A percentile compares a stretch with the other conserved stretches of the same genome.
Evolutionary conservation across 2,888 invertebrate genomes (phyloP).

Genomic region (Syrista parreyssii): DNA sequence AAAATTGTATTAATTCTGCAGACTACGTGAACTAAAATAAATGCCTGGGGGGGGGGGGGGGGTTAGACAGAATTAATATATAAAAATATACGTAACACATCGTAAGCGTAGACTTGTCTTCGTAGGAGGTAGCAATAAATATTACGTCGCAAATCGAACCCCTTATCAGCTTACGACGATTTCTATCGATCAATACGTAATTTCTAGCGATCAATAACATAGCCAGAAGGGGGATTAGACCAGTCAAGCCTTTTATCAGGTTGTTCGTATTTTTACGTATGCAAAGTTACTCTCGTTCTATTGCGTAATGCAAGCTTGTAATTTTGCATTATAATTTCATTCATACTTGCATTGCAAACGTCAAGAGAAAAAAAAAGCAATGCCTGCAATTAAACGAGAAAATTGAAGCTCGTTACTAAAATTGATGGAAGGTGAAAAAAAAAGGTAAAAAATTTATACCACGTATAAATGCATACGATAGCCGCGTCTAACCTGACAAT

Average conservation of each 20-base stretch:
- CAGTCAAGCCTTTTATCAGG: neutral
- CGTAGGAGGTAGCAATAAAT: too few species aligned
- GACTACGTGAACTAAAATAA: too few species aligned
- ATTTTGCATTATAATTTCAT: neutral
- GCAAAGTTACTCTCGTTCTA: neutral
- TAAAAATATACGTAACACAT: too few species aligned
- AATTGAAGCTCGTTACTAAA: neutral
- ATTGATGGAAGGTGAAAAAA: neutral
- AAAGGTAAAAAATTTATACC: neutral
- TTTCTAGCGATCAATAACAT: too few species aligned
- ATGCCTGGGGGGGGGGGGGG: too few species aligned
- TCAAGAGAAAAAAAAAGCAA: neutral
- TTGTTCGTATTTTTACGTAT: neutral
- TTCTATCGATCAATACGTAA: too few species aligned
- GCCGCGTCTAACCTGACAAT: neutral
- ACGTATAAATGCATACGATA: conserved; percentile 14
- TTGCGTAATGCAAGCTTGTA: neutral
- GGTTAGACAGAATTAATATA: too few species aligned
- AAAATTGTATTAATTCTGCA: too few species aligned
- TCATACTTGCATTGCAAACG: neutral
- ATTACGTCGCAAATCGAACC: too few species aligned
- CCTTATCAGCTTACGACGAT: too few species aligned
- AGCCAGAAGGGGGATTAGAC: neutral
- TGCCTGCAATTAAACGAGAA: neutral
- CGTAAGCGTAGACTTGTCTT: too few species aligned